A percentile compares a stretch with the other conserved stretches of the same genome.
Evolutionary conservation across 1,140 invertebrate genomes (phyloP).

Genomic region (Bicyclus anynana): DNA sequence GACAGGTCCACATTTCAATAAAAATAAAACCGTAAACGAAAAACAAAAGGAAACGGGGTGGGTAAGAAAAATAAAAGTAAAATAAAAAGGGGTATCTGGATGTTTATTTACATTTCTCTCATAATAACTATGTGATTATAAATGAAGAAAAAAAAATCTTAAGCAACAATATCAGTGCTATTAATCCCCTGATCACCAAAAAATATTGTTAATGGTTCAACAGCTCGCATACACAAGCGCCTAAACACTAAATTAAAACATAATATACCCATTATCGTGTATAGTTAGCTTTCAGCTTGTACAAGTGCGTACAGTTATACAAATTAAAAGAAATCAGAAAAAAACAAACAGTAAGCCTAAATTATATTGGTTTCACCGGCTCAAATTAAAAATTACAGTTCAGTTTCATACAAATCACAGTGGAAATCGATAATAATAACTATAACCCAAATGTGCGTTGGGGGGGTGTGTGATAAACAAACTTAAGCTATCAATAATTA

Average conservation of each 20-base stretch:
- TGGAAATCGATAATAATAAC: constrained; percentile 33
- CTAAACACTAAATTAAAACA: constrained; percentile 52
- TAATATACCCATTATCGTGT: constrained; percentile 54
- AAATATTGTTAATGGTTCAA: constrained; percentile 58
- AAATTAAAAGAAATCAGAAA: constrained; percentile 46
- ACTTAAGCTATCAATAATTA: constrained; percentile 6
- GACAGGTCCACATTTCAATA: constrained; percentile 24
- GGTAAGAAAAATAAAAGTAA: constrained; percentile 65
- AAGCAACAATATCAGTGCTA: constrained; percentile 60
- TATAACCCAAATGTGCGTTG: constrained; percentile 25
- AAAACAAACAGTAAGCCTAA: constrained; percentile 23
- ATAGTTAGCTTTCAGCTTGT: constrained; percentile 49
- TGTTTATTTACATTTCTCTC: constrained; percentile 75
- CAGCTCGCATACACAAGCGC: constrained; percentile 45
- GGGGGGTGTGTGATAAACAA: constrained; percentile 12
- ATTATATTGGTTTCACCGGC: constrained; percentile 45
- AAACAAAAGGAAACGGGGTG: constrained; percentile 29
- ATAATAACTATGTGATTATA: constrained; percentile 71
- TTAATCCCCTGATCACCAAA: constrained; percentile 65
- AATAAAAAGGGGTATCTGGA: constrained; percentile 73
- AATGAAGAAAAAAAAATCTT: constrained; percentile 58
- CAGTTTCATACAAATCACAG: constrained; percentile 51
- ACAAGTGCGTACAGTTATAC: constrained; percentile 30
- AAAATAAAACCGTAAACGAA: constrained; percentile 10
- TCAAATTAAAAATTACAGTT: constrained; percentile 26